Evolutionary conservation across 2,113 vertebrate genomes (phyloP).

Genomic region (Poeciliopsis prolifica): DNA sequence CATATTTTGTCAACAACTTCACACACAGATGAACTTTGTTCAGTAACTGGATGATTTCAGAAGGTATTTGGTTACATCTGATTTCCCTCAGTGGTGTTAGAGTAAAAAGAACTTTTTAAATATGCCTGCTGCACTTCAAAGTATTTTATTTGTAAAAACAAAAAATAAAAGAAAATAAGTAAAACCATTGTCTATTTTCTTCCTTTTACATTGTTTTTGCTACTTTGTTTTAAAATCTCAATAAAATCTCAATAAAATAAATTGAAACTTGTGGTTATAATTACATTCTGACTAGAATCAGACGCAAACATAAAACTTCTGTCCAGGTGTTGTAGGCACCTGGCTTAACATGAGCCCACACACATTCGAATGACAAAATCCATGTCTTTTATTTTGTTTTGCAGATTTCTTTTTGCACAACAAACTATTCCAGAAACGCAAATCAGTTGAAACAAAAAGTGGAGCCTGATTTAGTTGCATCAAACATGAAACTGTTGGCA

Average conservation of each 20-base stretch:
- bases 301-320: too few species aligned
- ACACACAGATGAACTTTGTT: too few species aligned
- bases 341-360: neutral
- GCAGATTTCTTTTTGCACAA: neutral
- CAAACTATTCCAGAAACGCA: neutral
- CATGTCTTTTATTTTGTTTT: neutral
- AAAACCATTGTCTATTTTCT: too few species aligned
- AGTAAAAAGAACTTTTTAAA: neutral
- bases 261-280: neutral
- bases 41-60: too few species aligned
- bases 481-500: neutral
- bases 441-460: neutral
- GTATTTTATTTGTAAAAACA: too few species aligned
- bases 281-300: neutral
- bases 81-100: neutral
- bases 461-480: neutral
- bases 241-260: neutral
- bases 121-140: neutral
- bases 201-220: neutral
- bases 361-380: neutral
- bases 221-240: neutral
- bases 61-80: neutral
- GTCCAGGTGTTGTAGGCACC: too few species aligned
- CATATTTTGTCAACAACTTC: neutral
- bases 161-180: too few species aligned